These are phyloP conservation scores for Drosophila villosipedis DNA, from an alignment of 2,888 invertebrate species.

Conservation along the genomic window DNA sequence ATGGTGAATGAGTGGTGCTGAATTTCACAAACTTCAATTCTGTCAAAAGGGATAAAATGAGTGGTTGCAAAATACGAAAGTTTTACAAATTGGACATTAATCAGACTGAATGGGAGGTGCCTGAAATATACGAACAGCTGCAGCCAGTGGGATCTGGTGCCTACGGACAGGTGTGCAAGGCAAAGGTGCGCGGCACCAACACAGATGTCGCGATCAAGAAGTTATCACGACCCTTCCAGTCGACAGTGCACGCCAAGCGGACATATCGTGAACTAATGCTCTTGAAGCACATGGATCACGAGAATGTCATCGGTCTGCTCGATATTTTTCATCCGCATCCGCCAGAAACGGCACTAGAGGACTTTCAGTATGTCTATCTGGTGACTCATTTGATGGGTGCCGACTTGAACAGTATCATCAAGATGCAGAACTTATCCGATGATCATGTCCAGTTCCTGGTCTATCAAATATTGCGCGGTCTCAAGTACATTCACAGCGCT, in stretches of 20 bases:
- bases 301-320: slow-evolving; percentile 96
- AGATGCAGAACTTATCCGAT: slow-evolving; percentile 98
- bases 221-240: slow-evolving; percentile 98
- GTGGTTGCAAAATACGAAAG: slow-evolving; percentile 86
- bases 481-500: slow-evolving; percentile 99
- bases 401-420: slow-evolving; percentile 99
- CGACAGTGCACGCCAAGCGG: slow-evolving; percentile 98
- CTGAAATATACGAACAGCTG: slow-evolving; percentile 94
- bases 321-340: slow-evolving; percentile 97
- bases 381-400: slow-evolving; percentile 99
- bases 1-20: slow-evolving; percentile 10
- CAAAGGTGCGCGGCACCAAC: slow-evolving; percentile 64
- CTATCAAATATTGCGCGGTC: slow-evolving; percentile 98
- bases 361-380: slow-evolving; percentile 97
- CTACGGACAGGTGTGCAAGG: slow-evolving; percentile 90
- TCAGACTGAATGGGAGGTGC: slow-evolving; percentile 98
- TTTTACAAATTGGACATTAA: slow-evolving; percentile 97
- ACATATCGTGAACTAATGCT: slow-evolving; percentile 98
- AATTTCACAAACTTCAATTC: slow-evolving; percentile 36
- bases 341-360: slow-evolving; percentile 88
- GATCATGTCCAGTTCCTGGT: slow-evolving; percentile 99
- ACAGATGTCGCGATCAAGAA: slow-evolving; percentile 97
- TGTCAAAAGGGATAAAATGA: slow-evolving; percentile 19
- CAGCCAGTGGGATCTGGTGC: slow-evolving; percentile 98
- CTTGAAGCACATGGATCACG: slow-evolving; percentile 99